phyloP scores from a whole-genome alignment of 1,140 invertebrate species.

The Dendrolimus kikuchii region DNA sequence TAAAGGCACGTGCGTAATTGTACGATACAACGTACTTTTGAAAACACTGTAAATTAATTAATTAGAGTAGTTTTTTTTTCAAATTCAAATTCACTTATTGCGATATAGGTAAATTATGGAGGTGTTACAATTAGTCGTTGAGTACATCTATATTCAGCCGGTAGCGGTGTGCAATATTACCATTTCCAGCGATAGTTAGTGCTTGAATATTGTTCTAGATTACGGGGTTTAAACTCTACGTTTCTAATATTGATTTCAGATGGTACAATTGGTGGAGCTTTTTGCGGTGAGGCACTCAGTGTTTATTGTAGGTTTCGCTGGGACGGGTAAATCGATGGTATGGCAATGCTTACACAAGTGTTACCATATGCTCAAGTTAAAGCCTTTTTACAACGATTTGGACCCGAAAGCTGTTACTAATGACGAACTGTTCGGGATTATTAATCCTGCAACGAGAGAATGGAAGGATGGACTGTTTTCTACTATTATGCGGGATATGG shows the following conservation, averaged over 20 bases:
- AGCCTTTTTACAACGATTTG: slow-evolving; percentile 90
- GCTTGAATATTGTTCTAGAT: no score
- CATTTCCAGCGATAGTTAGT: no score
- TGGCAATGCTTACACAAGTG: slow-evolving; percentile 93
- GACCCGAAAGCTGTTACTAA: slow-evolving; percentile 97
- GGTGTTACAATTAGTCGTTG: no score
- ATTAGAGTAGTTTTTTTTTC: no score
- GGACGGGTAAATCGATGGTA: slow-evolving; percentile 93
- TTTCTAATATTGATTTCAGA: slow-evolving; percentile 50
- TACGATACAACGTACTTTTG: no score
- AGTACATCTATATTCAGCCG: no score
- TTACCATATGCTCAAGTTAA: slow-evolving; percentile 82
- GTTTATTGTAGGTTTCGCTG: slow-evolving; percentile 93
- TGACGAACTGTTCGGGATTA: slow-evolving; percentile 96
- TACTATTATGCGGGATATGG: slow-evolving; percentile 93
- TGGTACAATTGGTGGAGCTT: slow-evolving; percentile 93
- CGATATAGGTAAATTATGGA: no score
- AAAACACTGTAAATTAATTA: no score
- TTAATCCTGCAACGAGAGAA: slow-evolving; percentile 95
- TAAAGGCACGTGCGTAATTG: no score
- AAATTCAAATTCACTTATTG: no score
- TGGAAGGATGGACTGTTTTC: slow-evolving; percentile 98
- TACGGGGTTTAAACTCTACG: no score
- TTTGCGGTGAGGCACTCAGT: slow-evolving; percentile 96
- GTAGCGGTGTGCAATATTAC: no score